A percentile compares a stretch with the other conserved stretches of the same genome.
Evolutionary conservation across 2,888 invertebrate genomes (phyloP).

Genomic region (Dryococelus australis): DNA sequence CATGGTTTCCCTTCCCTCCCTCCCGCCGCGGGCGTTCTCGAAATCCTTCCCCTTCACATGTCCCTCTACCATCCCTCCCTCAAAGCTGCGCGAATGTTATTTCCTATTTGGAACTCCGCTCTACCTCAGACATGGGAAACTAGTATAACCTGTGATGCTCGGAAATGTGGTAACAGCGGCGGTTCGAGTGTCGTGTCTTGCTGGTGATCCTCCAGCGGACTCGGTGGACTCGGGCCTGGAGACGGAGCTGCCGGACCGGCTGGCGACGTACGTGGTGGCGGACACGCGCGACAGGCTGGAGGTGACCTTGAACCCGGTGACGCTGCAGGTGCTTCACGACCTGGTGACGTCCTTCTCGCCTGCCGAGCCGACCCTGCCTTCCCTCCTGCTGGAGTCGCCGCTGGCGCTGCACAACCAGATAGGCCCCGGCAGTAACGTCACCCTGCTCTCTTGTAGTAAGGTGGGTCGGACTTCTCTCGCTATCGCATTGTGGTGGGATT

Average conservation of each 20-base stretch:
- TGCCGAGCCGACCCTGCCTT: conserved; percentile 56
- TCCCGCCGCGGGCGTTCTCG: too few relatives aligned
- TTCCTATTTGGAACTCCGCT: too few relatives aligned
- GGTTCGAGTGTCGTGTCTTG: too few relatives aligned
- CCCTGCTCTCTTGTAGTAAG: conserved; percentile 51
- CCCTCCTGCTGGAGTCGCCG: conserved; percentile 57
- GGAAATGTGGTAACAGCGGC: too few relatives aligned
- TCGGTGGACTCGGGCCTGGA: conserved; percentile 64
- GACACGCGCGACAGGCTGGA: conserved; percentile 73
- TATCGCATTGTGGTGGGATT: too few relatives aligned
- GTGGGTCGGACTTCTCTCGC: conserved; percentile 46
- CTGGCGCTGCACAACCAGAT: conserved; percentile 70
- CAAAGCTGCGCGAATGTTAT: too few relatives aligned
- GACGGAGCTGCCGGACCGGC: conserved; percentile 57
- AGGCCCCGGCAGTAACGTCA: conserved; percentile 55
- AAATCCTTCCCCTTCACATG: too few relatives aligned
- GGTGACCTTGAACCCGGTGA: conserved; percentile 72
- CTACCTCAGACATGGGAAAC: too few relatives aligned
- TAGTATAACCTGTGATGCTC: too few relatives aligned
- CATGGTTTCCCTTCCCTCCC: too few relatives aligned
- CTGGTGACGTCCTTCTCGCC: conserved; percentile 58
- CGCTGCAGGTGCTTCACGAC: conserved; percentile 65
- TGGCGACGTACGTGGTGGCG: conserved; percentile 72
- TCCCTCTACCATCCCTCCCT: too few relatives aligned
- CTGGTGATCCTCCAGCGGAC: conserved; percentile 50